Evolutionary conservation across 2,113 vertebrate species (phyloP), one percentile per base, ranked within the genome.

Genomic region (Paramisgurnus dabryanus): DNA sequence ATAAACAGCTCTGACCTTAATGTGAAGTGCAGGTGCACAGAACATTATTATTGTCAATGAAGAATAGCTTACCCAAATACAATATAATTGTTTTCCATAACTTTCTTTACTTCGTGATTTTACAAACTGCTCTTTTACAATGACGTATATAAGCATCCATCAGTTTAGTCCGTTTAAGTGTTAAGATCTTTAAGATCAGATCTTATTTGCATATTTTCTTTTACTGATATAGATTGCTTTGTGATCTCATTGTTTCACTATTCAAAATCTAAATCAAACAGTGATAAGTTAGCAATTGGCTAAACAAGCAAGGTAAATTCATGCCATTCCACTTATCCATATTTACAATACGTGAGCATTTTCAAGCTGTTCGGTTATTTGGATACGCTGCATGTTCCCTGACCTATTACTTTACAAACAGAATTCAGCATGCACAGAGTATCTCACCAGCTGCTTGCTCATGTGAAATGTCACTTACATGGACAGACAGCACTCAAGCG

Each of bases 401-500:
- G 15, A 41, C 5, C 5, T 72, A 34, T 7, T 57, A 13, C 2
- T 12, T 68, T 68, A 49, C 13, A 10, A 0, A 11, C 34, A 58
- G n/a, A 5, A 15, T 72, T 72, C 34, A n/a, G 57, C 34, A 73
- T 58, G 39, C 18, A n/a, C 55, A 22, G 41, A 73, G 53, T 73
- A 58, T 6, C 40, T 60, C 0, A 3, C 34, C 12, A 41, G 39
- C 53, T 58, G 39, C 55, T 60, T 58, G 8, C 34, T 41, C 41
- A 7, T 58, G 7, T 55, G 6, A 40, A 71, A 71, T 71, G 50
- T 58, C 69, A 72, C 50, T 58, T 58, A 9, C 8, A 43, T 22
- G 18, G 71, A 45, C n/a, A 45, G 71, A 74, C 55, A 27, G 71
- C 71, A 11, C 40, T 61, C 6, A 45, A 45, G 53, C 34, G 69